Percentiles rank a stretch among this genome's conserved stretches.
Evolutionary conservation across 2,113 vertebrate species (phyloP).

Genomic region (Cochlearius cochlearius): DNA sequence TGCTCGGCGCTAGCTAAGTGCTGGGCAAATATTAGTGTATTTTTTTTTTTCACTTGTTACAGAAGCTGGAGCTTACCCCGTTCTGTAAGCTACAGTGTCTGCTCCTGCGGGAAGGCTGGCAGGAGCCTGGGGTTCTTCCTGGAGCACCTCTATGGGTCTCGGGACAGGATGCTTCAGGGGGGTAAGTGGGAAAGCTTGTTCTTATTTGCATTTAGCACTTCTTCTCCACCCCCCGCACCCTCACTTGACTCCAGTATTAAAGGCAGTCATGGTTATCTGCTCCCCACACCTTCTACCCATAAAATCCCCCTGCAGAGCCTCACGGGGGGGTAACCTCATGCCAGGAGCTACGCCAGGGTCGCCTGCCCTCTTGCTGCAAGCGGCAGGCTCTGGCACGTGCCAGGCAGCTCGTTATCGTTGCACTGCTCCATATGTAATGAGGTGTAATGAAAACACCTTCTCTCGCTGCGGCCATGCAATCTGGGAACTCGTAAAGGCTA

Average conservation of each 20-base stretch:
- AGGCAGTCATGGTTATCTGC: neutral
- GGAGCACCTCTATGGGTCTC: neutral
- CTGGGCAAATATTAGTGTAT: constrained; percentile 10
- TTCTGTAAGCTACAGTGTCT: neutral
- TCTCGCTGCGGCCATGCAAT: neutral
- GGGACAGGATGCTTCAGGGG: neutral
- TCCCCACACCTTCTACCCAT: neutral
- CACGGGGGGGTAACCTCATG: neutral
- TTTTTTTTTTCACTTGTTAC: neutral
- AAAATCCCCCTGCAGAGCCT: neutral
- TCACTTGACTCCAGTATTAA: neutral
- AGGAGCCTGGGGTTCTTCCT: neutral
- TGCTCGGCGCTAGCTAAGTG: neutral
- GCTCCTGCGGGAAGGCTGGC: neutral
- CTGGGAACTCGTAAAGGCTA: constrained; percentile 19
- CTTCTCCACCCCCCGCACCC: too few species aligned
- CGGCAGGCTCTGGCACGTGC: neutral
- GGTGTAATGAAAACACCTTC: constrained; percentile 22
- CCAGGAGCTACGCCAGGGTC: neutral
- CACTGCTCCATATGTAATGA: neutral
- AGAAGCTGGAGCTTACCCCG: neutral
- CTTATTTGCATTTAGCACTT: neutral
- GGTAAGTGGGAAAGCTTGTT: neutral
- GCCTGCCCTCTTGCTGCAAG: neutral
- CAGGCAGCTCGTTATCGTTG: neutral